These are phyloP conservation scores for Ispidina lecontei DNA, from an alignment of 2,797 vertebrate species.

Conservation along the genomic window DNA sequence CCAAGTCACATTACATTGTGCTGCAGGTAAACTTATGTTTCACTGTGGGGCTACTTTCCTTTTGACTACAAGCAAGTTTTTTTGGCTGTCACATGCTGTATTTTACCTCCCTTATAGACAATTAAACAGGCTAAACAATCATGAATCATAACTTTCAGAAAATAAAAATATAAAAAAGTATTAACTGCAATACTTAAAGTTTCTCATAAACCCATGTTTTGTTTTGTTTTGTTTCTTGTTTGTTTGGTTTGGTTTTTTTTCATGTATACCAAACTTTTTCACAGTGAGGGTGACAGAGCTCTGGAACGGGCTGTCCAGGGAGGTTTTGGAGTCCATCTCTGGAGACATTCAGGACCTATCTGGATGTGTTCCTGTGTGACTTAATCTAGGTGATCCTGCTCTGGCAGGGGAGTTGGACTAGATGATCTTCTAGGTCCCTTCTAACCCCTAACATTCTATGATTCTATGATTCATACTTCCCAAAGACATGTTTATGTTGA, in stretches of 20 bases:
- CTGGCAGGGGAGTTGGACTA: no score
- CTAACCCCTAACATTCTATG: no score
- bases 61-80: background rate
- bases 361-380: no score
- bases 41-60: background rate
- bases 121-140: background rate
- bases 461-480: background rate
- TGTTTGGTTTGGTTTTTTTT: accelerated
- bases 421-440: no score
- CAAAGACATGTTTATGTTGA: background rate
- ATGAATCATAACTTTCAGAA: background rate
- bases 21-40: background rate
- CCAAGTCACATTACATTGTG: background rate
- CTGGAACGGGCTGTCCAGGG: no score
- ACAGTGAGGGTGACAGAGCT: no score
- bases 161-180: background rate
- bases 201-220: background rate
- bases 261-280: no score
- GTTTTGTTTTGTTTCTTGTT: no score
- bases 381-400: no score
- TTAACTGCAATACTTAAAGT: background rate
- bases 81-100: background rate
- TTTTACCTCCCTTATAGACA: background rate
- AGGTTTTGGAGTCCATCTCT: no score
- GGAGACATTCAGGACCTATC: no score